Evolutionary conservation across 1,140 invertebrate genomes (phyloP), one percentile per base, ranked within the genome.

Genomic region (Hyphantria cunea): DNA sequence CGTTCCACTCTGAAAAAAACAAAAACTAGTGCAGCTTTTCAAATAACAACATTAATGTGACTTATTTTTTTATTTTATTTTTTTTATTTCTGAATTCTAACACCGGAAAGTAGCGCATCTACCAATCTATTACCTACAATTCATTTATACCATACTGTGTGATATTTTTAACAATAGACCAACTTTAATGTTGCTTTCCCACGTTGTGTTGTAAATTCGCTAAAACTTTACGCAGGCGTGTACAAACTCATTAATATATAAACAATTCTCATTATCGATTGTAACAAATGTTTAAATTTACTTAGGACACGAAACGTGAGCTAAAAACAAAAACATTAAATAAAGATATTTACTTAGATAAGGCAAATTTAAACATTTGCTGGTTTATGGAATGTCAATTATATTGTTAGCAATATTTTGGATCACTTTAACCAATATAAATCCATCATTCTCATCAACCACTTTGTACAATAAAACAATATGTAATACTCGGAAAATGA

Each of bases 1-100:
- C 86, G 72, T 80, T 86, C 74, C 77, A 82, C 79, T 85, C 74
- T 76, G 72, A 76, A 72, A 87, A n/a, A 81, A 79, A 73, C 83
- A 83, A 80, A 42, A 59, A 80, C 72, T 59, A 89, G 89, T 91
- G 89, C 91, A 91, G 91, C 89, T 90, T 86, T 91, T 91, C 89
- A 92, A 91, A 91, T 92, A 84, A 72, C 82, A 91, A 92, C 91
- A 92, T 91, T 85, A 68, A 74, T 55, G 77, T 80, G 58, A 69
- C 14, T 62, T 59, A 54, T 56, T 69, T 66, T 75, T 67, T 72
- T 67, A 58, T 71, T 66, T 70, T 59, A 63, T 67, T 75, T 71
- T 73, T 69, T 54, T 76, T 68, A 73, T 68, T 76, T 75, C 71
- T 69, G 66, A 77, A 67, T 68, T 34, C 74, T 85, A 83, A 67